Base-by-base conservation (phyloP, 2,797 vertebrate species). In the Pyrocephalus nanus region DNA sequence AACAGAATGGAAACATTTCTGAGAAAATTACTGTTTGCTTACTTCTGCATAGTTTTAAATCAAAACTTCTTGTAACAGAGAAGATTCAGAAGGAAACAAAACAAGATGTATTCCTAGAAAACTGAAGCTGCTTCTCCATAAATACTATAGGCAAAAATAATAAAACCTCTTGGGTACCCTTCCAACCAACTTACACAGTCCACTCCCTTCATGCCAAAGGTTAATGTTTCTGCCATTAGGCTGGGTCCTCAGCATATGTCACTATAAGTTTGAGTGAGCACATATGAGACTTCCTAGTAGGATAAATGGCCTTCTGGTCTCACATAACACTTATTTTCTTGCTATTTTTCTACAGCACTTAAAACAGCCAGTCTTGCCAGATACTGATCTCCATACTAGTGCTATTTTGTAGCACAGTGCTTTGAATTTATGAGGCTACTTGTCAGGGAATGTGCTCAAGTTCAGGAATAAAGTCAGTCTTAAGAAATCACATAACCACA, bases 221-320 rank as follows among this genome's bases (percentile, higher is more conserved):
- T 94, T 90, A 94, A 95, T 84, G 45, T 42, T 64, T 78, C 82
- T 90, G 45, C 64, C 71, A 71, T 92, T 86, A 88, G 53, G 38
- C 60, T 81, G 70, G 70, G 60, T 74, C 64, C 77, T 70, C 66
- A 40, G 55, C 38, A 58, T 42, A 64, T 10, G 60, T 57, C 86
- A 81, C 67, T 76, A 36, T 19, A 82, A 93, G 60, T 76, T 74
- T 92, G 88, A 88, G 16, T 32, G 53, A 92, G 73, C 42, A 60
- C 16, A 3, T 65, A 26, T 7, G 62, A 81, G 67, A 93, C 29
- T 43, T 73, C 23, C 53, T 64, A 67, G 82, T 50, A 76, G 48
- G 48, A 93, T 88, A 93, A 92, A 95, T 76, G 48, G 57, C 48
- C 55, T 92, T 77, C 66, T 93, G 29, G 38, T 86, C 34, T 51